Evolutionary conservation across 2,888 invertebrate genomes (phyloP).

Genomic region (Megaustenia siamemsis): DNA sequence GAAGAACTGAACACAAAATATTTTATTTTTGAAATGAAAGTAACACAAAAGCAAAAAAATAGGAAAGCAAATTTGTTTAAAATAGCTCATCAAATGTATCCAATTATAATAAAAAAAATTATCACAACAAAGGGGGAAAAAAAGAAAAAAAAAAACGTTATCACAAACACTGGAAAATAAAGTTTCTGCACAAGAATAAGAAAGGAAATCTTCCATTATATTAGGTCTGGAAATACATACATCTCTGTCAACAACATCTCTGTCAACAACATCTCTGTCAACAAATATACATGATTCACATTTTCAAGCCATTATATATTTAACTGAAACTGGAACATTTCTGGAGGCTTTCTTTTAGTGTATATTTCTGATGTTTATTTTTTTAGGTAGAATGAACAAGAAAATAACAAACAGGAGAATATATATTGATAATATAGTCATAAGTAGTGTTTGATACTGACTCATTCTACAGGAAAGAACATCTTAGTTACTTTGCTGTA

Average conservation of each 20-base stretch:
- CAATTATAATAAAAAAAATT: conserved; percentile 18
- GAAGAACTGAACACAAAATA: not conserved
- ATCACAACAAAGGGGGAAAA: conserved; percentile 14
- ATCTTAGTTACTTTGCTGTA: no score
- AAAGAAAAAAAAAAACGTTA: conserved; percentile 1
- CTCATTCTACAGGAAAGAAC: no score
- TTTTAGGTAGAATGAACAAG: no score
- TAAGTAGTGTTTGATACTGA: no score
- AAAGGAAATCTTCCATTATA: not conserved
- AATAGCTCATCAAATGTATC: not conserved
- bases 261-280: no score
- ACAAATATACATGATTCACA: conserved; percentile 31
- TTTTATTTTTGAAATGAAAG: conserved; percentile 30
- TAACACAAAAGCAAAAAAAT: not conserved
- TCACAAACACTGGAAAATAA: conserved; percentile 33
- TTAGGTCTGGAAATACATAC: conserved; percentile 24
- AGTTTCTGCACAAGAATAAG: conserved; percentile 6
- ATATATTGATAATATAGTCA: no score
- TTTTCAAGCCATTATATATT: not conserved
- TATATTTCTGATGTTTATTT: no score
- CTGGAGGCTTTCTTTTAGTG: no score
- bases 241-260: not conserved
- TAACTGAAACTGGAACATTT: conserved; percentile 17
- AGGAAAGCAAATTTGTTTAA: not conserved
- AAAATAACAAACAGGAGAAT: no score